Percentiles rank a stretch among this genome's conserved stretches.
phyloP scores from a whole-genome alignment of 2,113 vertebrate species.

The Labeo rohita region DNA sequence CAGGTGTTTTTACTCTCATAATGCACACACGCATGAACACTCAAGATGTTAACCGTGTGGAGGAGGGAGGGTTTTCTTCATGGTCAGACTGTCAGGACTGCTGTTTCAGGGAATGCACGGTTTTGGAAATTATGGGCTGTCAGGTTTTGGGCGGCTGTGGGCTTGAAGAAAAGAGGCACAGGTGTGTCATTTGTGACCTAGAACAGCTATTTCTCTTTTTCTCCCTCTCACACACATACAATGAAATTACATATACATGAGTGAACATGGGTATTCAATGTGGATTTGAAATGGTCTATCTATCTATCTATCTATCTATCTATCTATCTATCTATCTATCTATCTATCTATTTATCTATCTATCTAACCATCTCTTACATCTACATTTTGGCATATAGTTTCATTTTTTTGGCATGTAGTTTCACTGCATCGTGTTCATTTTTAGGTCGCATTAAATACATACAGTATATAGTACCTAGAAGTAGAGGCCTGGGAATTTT shows the following conservation, averaged over 20 bases:
- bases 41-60: not conserved
- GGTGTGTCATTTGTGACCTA: constrained; percentile 74
- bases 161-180: constrained; percentile 61
- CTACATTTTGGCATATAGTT: too few species aligned
- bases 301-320: not conserved
- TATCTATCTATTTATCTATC: not conserved
- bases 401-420: too few species aligned
- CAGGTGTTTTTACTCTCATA: constrained; percentile 50
- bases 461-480: too few species aligned
- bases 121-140: constrained; percentile 23
- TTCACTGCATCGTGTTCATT: not conserved
- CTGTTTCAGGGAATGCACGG: not conserved
- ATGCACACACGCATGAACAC: constrained; percentile 32
- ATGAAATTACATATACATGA: not conserved
- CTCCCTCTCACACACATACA: constrained; percentile 58
- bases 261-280: not conserved
- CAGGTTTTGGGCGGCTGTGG: not conserved
- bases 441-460: not conserved
- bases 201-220: constrained; percentile 62
- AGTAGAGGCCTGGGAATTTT: not conserved
- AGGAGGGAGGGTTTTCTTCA: not conserved
- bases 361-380: too few species aligned
- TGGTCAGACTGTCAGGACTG: not conserved
- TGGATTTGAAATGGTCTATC: not conserved
- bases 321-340: not conserved